Conservation (phyloP, 2,113 vertebrate species). For the Anarrhichthys ocellatus region DNA sequence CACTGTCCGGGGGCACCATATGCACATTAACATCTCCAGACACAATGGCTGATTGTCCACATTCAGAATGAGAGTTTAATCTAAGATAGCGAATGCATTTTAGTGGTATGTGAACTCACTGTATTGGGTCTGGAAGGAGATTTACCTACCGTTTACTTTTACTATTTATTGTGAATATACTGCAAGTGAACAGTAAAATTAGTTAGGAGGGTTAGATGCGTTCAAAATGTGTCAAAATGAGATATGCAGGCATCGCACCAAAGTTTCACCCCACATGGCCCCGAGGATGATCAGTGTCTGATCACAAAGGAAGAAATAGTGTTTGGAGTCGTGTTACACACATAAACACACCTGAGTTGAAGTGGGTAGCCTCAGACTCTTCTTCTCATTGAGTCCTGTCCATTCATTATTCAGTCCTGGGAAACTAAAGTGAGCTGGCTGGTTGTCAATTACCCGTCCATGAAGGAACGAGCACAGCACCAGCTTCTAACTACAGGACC, state of each 20-base stretch:
- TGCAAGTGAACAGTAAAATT: neutral
- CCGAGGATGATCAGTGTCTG: conserved; percentile 40
- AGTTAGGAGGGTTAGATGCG: neutral
- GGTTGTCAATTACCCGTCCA: conserved; percentile 32
- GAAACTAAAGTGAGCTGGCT: conserved; percentile 40
- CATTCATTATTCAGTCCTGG: conserved; percentile 70
- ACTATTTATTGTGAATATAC: neutral
- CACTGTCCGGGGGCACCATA: neutral
- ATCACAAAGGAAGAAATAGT: conserved; percentile 61
- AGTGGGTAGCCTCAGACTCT: conserved; percentile 37
- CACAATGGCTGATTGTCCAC: neutral
- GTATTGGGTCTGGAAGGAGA: neutral
- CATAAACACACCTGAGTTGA: conserved; percentile 63
- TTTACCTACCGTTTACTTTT: neutral
- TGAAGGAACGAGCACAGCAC: conserved; percentile 9
- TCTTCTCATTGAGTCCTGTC: conserved; percentile 19
- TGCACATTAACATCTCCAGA: neutral
- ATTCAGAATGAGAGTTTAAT: neutral
- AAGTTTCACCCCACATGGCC: conserved; percentile 52
- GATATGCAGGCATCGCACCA: conserved; percentile 41
- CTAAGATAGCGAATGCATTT: neutral
- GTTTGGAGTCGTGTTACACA: conserved; percentile 64
- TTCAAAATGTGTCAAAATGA: neutral
- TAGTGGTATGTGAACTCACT: neutral
- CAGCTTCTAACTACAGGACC: neutral